Percentiles rank a stretch among this genome's conserved stretches.
Conservation (phyloP, 2,797 vertebrate species). For the Austrolebias charrua region DNA sequence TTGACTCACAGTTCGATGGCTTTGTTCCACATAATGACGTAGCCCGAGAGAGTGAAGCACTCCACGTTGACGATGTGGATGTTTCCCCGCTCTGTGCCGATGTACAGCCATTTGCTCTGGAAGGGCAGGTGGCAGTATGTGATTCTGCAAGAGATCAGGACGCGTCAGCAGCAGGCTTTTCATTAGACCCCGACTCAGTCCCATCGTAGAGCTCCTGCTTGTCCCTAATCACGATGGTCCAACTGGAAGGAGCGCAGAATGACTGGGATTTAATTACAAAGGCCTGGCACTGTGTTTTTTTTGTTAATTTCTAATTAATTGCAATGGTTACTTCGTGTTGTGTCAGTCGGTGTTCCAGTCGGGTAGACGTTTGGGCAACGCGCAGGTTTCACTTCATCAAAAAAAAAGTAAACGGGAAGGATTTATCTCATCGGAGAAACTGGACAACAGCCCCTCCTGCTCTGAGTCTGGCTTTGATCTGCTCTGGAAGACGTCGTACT, state of each 20-base stretch:
- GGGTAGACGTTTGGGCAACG: too few species aligned
- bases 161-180: slow-evolving; percentile 54
- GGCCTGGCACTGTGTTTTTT: slow-evolving; percentile 65
- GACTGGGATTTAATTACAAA: slow-evolving; percentile 70
- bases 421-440: too few species aligned
- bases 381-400: too few species aligned
- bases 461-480: too few species aligned
- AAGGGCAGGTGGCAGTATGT: slow-evolving; percentile 99
- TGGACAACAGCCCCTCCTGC: too few species aligned
- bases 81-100: slow-evolving; percentile 97
- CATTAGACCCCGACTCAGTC: slow-evolving; percentile 55
- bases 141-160: slow-evolving; percentile 81
- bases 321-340: too few species aligned
- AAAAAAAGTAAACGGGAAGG: too few species aligned
- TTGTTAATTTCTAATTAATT: too few species aligned
- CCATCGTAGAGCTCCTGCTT: slow-evolving; percentile 35
- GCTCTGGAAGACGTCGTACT: too few species aligned
- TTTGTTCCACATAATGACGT: slow-evolving; percentile 99
- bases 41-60: slow-evolving; percentile 99
- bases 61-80: slow-evolving; percentile 99
- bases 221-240: slow-evolving; percentile 48
- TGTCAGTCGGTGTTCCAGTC: too few species aligned
- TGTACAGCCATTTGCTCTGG: slow-evolving; percentile 99
- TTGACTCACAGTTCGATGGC: slow-evolving; percentile 98
- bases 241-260: slow-evolving; percentile 53